Evolutionary conservation across 2,888 invertebrate genomes (phyloP).

Genomic region (Andrena fulva): DNA sequence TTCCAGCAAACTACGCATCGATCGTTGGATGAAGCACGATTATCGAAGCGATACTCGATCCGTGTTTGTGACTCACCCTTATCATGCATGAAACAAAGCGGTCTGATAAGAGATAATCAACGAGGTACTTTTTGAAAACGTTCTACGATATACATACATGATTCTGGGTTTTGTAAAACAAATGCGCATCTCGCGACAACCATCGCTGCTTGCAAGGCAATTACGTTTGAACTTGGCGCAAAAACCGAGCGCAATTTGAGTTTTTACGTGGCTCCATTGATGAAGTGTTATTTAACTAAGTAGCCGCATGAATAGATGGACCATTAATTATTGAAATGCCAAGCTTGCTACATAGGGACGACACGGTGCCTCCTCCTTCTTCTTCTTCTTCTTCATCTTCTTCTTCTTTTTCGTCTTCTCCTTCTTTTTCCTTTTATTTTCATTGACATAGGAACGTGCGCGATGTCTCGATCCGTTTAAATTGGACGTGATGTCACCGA

Average conservation of each 20-base stretch:
- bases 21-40: neutral
- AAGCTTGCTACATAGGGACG: neutral
- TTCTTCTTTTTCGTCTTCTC: no score
- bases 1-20: no score
- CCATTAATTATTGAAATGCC: slow-evolving; percentile 33
- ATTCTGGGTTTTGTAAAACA: no score
- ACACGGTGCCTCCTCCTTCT: slow-evolving; percentile 14
- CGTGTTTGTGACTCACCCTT: slow-evolving; percentile 6
- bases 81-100: neutral
- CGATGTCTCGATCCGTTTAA: slow-evolving; percentile 51
- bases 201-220: neutral
- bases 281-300: slow-evolving; percentile 5
- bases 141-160: neutral
- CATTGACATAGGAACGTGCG: slow-evolving; percentile 20
- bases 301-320: slow-evolving; percentile 37
- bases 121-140: neutral
- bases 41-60: neutral
- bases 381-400: no score
- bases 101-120: neutral
- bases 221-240: neutral
- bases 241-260: neutral
- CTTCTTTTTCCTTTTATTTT: slow-evolving; percentile 21
- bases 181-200: neutral
- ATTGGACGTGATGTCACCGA: slow-evolving; percentile 69
- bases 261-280: neutral